phyloP scores from a whole-genome alignment of 2,888 invertebrate genomes.

The Brenthis ino region DNA sequence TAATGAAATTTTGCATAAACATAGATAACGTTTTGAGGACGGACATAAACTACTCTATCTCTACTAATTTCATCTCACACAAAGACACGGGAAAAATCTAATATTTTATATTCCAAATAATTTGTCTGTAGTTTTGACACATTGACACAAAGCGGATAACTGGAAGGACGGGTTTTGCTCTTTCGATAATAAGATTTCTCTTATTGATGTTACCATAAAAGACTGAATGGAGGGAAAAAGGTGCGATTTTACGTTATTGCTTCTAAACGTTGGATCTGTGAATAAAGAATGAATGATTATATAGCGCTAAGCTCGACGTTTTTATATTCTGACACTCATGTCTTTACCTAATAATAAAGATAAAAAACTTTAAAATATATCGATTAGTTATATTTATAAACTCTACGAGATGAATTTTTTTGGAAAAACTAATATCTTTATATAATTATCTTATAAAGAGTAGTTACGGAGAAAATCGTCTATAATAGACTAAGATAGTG shows the following conservation, averaged over 20 bases:
- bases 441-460: no score
- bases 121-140: constrained; percentile 27
- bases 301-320: not conserved
- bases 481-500: no score
- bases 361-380: no score
- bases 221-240: constrained; percentile 29
- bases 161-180: constrained; percentile 28
- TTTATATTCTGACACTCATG: not conserved
- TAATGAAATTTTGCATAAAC: not conserved
- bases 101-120: constrained; percentile 9
- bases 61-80: not conserved
- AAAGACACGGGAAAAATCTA: not conserved
- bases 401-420: no score
- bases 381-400: no score
- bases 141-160: constrained; percentile 33
- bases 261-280: constrained; percentile 27
- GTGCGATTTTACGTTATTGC: constrained; percentile 35
- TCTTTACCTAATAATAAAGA: no score
- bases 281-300: constrained; percentile 7
- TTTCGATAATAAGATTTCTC: constrained; percentile 37
- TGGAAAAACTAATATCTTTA: no score
- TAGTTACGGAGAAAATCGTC: no score
- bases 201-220: constrained; percentile 35
- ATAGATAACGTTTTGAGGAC: no score
- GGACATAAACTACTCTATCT: no score